These are phyloP conservation scores for Cotesia vestalis DNA, from an alignment of 1,140 invertebrate species.

Conservation along the genomic window DNA sequence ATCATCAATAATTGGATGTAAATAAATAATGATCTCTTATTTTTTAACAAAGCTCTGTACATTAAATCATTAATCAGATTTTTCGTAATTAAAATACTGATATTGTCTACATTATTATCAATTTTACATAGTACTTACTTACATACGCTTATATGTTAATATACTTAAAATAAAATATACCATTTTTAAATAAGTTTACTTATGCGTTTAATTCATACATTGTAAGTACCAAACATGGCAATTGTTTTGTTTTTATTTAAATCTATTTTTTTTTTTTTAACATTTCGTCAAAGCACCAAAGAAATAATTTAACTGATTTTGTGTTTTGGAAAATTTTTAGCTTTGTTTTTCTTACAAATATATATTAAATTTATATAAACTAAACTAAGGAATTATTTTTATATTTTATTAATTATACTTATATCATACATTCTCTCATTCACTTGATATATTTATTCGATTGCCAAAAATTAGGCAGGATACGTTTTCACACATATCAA, in stretches of 20 bases:
- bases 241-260: too few species aligned
- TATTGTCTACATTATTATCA: slow-evolving; percentile 31
- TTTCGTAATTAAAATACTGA: slow-evolving; percentile 18
- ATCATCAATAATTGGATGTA: slow-evolving; percentile 10
- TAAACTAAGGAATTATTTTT: background rate
- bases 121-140: slow-evolving; percentile 27
- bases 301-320: too few species aligned
- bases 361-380: background rate
- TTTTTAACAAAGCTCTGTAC: background rate
- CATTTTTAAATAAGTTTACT: background rate
- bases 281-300: too few species aligned
- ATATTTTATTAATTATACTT: background rate
- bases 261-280: too few species aligned
- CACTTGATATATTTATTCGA: slow-evolving; percentile 4
- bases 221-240: background rate
- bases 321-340: too few species aligned
- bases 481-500: slow-evolving; percentile 2
- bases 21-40: slow-evolving; percentile 15
- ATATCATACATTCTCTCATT: slow-evolving; percentile 3
- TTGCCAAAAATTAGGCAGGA: slow-evolving; percentile 6
- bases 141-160: slow-evolving; percentile 15
- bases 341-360: too few species aligned
- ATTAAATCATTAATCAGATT: slow-evolving; percentile 6
- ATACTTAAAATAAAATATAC: background rate
- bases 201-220: background rate